Percentiles rank a stretch among this genome's conserved stretches.
Conservation (phyloP, 2,113 vertebrate species). For the Serilophus lunatus region DNA sequence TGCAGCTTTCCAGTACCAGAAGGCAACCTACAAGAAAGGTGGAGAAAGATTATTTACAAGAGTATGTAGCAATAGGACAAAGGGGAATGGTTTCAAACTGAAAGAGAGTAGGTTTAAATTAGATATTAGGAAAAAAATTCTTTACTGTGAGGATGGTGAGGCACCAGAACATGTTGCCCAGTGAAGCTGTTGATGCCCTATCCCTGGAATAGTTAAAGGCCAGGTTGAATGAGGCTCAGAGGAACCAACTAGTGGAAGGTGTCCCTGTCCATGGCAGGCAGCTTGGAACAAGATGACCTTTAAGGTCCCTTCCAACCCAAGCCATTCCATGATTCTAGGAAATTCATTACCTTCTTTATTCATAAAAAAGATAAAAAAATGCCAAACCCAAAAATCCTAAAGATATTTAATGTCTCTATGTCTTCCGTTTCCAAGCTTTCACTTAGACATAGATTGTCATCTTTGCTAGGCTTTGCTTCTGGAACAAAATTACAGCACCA, state of each 20-base stretch:
- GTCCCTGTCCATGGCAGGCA: accelerated
- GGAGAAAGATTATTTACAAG: neutral
- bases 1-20: neutral
- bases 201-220: neutral
- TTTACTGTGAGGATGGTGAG: neutral
- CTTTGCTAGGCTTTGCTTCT: neutral
- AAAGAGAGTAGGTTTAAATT: neutral
- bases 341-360: neutral
- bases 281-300: neutral
- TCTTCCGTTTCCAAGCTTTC: neutral
- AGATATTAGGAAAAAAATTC: neutral
- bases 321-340: neutral
- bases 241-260: neutral
- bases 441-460: neutral
- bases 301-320: neutral
- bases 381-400: neutral
- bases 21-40: neutral
- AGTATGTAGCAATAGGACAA: neutral
- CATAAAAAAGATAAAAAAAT: neutral
- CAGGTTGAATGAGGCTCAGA: neutral
- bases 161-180: neutral
- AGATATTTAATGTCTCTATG: neutral
- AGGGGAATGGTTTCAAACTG: neutral
- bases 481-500: neutral
- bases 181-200: neutral